Evolutionary conservation across 2,113 vertebrate species (phyloP).

Genomic region (Zosterops japonicus): DNA sequence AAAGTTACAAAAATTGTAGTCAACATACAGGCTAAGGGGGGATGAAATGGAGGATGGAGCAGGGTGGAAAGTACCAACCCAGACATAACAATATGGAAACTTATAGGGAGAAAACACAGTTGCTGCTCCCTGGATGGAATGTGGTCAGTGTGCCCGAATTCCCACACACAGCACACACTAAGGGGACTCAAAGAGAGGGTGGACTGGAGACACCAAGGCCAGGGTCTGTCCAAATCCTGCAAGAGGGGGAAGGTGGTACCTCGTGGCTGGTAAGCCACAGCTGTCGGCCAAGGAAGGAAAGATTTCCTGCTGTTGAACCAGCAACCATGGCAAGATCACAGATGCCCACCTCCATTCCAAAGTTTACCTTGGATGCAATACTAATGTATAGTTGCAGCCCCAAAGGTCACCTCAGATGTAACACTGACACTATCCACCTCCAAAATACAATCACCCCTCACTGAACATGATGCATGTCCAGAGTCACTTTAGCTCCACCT

Average conservation of each 20-base stretch:
- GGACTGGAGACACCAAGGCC: background rate
- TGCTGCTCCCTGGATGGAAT: background rate
- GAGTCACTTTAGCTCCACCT: background rate
- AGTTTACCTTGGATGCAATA: background rate
- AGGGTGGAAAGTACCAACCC: background rate
- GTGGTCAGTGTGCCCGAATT: accelerated
- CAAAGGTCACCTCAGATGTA: background rate
- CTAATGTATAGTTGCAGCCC: background rate
- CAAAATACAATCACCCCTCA: background rate
- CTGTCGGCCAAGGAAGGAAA: background rate
- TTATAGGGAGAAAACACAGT: background rate
- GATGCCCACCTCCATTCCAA: background rate
- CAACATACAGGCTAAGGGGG: no score
- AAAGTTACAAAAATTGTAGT: background rate
- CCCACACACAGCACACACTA: background rate
- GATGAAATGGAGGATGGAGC: background rate
- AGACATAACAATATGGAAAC: background rate
- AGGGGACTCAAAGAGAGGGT: background rate
- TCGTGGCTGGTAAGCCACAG: background rate
- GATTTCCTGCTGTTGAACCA: background rate
- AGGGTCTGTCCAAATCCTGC: background rate
- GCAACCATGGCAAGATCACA: background rate
- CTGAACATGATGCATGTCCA: background rate
- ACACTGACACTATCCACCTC: background rate
- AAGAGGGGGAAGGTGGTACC: background rate